Percentiles rank a stretch among this genome's conserved stretches.
Evolutionary conservation across 1,140 invertebrate genomes (phyloP).

Genomic region (Teleopsis dalmanni): DNA sequence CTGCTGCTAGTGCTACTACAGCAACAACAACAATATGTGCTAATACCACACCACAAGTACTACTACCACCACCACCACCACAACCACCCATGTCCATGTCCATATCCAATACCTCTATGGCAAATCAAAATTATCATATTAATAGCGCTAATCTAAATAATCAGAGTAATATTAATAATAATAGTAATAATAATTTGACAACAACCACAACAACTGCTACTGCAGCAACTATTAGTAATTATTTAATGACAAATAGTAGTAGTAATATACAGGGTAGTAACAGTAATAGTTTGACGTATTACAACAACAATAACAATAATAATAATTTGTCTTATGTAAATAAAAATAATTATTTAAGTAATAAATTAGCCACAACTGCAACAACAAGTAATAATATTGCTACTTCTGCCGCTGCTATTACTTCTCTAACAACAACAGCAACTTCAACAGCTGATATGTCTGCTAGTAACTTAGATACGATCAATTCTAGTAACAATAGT

Average conservation of each 20-base stretch:
- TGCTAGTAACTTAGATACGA: slow-evolving; percentile 9
- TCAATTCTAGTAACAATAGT: slow-evolving; percentile 3
- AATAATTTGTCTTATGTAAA: slow-evolving; percentile 34
- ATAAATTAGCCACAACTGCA: slow-evolving; percentile 14
- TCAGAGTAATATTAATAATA: slow-evolving; percentile 16
- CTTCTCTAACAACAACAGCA: slow-evolving; percentile 17
- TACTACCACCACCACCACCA: slow-evolving; percentile 19
- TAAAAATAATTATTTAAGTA: slow-evolving; percentile 21
- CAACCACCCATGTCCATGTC: slow-evolving; percentile 1
- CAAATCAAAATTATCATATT: slow-evolving; percentile 20
- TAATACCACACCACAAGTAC: slow-evolving; percentile 24
- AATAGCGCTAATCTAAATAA: slow-evolving; percentile 6
- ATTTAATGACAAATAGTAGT: slow-evolving; percentile 5
- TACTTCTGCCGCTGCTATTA: neutral
- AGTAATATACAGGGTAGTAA: neutral
- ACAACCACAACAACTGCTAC: slow-evolving; percentile 9
- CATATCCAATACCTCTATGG: slow-evolving; percentile 14
- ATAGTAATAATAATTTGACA: slow-evolving; percentile 25
- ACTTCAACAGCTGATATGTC: slow-evolving; percentile 28
- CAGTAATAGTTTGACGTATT: slow-evolving; percentile 8
- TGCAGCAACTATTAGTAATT: slow-evolving; percentile 12
- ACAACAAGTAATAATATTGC: neutral
- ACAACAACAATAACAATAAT: slow-evolving; percentile 28
- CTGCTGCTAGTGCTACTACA: slow-evolving; percentile 15
- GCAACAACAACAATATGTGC: slow-evolving; percentile 17